These are phyloP conservation scores for Diadema setosum DNA, from an alignment of 35 echinoderm and acorn worm species.

Conservation along the genomic window DNA sequence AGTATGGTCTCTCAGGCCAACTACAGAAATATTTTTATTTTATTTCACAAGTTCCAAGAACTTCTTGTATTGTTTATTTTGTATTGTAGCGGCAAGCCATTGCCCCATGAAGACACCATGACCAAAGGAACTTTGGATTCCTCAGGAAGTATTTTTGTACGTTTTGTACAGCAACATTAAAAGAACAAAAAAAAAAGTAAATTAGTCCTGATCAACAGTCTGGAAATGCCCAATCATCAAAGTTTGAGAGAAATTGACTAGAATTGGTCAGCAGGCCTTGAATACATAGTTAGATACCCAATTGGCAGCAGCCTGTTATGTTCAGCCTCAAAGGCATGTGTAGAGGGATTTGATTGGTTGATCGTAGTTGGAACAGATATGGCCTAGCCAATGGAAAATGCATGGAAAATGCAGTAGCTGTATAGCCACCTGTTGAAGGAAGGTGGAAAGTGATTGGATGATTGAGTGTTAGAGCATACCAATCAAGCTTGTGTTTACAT, in stretches of 20 bases:
- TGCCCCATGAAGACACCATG: neutral
- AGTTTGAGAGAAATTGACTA: no score
- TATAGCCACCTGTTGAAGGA: neutral
- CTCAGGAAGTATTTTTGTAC: conserved; percentile 22
- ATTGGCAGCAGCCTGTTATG: neutral
- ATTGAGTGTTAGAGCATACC: neutral
- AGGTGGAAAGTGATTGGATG: neutral
- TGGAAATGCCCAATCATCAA: neutral
- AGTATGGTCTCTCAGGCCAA: neutral
- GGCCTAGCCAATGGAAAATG: neutral
- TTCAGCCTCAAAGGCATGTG: neutral
- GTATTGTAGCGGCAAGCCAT: neutral
- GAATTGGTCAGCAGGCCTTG: no score
- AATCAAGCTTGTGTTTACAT: neutral
- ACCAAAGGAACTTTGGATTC: neutral
- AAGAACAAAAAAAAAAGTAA: neutral
- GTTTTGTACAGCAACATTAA: conserved; percentile 6
- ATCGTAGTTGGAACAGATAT: neutral
- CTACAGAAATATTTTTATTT: conserved; percentile 8
- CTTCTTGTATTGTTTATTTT: neutral
- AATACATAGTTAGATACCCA: neutral
- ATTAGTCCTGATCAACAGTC: neutral
- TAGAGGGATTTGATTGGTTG: neutral
- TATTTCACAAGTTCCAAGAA: conserved; percentile 9
- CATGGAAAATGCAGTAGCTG: neutral